Evolutionary conservation across 2,888 invertebrate species (phyloP), one percentile per base, ranked within the genome.

Genomic region (Cantharis nigra): DNA sequence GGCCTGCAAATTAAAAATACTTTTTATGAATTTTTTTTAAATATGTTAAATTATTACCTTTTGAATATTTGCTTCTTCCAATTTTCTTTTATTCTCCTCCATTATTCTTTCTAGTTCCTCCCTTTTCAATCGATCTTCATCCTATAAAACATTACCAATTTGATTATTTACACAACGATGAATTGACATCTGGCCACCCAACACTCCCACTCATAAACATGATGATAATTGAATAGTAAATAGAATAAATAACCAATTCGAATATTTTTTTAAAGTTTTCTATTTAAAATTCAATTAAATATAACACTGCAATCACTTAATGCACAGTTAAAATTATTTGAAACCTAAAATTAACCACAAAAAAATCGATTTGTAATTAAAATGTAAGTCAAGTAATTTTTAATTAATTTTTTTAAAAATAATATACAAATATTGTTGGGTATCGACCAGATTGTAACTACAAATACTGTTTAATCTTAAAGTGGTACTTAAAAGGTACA

Each of bases 71-170:
- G 98, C 98, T 89, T 98, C 98, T 90, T 98, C 98, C 83, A 98
- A 97, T 91, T 98, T 98, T 90, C 93, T 93, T 92, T 98, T 98
- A 91, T 98, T 98, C 91, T 98, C 98, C 85, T 97, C 97, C 93
- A 98, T 94, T 90, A 98, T 98, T 90, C 94, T 93, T 91, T 98
- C 98, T 88, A 98, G 92, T 90, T 97, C 97, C 92, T 97, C 96
- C 86, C 97, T 94, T 91, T 98, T 98, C 91, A 95, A 94, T 90
- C 94, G 93, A 92, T 98, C 98, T 92, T 97, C 98, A 92, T 98
- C 98, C 98, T 98, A 96, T 92, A 93, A 93, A 90, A 91, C 89
- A 90, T 89, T 90, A 89, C 85, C 81, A 49, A 80, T 85, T 85
- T 82, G 89, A 89, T 86, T 89, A 89, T 89, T 88, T 84, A 85